Evolutionary conservation across 2,113 vertebrate genomes (phyloP).

Genomic region (Vulpes ferrilata): DNA sequence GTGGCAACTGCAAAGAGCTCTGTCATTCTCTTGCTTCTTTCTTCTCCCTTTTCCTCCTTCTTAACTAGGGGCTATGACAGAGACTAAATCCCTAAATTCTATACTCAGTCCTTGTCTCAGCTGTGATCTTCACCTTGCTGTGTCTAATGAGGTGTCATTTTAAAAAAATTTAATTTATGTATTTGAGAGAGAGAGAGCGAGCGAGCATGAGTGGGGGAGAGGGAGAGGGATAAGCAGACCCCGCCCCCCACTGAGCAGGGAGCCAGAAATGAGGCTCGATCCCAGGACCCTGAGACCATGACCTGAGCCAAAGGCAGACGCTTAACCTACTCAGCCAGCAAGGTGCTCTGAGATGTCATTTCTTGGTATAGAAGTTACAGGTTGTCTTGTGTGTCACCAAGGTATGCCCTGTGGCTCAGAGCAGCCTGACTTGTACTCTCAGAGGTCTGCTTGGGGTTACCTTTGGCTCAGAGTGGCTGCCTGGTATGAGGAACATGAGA

Average conservation of each 20-base stretch:
- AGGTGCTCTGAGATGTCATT: neutral
- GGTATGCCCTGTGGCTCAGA: neutral
- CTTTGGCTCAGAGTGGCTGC: neutral
- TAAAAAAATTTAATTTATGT: too few relatives aligned
- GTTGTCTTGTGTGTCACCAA: fast-evolving
- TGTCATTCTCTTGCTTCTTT: neutral
- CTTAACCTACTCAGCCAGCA: too few relatives aligned
- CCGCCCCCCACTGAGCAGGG: too few relatives aligned
- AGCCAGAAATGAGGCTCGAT: too few relatives aligned
- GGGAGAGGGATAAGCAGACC: too few relatives aligned
- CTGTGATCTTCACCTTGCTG: neutral
- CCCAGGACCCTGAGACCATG: too few relatives aligned
- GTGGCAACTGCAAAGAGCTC: neutral
- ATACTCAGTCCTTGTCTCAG: neutral
- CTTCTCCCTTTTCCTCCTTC: neutral
- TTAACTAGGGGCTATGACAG: neutral
- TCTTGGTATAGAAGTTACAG: slow-evolving; percentile 20
- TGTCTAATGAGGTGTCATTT: neutral
- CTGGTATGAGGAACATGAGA: neutral
- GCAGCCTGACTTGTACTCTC: neutral
- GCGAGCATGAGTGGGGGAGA: too few relatives aligned
- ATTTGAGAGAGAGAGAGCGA: too few relatives aligned
- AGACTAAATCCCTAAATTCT: neutral
- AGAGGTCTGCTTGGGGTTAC: neutral
- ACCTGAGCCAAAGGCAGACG: too few relatives aligned